Evolutionary conservation across 2,888 invertebrate species (phyloP), one percentile per base, ranked within the genome.

Genomic region (Amiota minor): DNA sequence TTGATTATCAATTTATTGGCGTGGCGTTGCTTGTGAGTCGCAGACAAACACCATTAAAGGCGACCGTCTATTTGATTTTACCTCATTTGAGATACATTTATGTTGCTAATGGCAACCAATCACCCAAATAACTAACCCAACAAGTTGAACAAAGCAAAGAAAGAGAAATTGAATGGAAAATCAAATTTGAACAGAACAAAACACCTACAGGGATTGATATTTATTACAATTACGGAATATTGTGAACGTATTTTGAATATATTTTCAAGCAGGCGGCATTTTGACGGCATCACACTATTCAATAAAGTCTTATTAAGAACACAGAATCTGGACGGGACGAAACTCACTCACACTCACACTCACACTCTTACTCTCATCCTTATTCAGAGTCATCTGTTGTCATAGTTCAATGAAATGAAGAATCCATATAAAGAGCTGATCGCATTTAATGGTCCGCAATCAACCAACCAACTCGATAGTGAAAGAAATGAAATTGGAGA

Each of bases 211-310:
- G 83, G 77, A 77, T 80, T 72, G 77, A 69, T 79, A 80, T 84
- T 81, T 82, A 80, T 84, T 78, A 81, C 82, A 81, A 79, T 81
- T 84, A 82, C 77, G 71, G 10, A 20, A 35, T 35, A 62, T 62
- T 12, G 14, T 23, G 61, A 11, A 23, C 2, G 4, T 1, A 16
- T 56, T 20, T 59, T 4, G 4, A 35, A 35, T 8, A 35, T 20
- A 75, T 74, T 70, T 70, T 46, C 18, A 20, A 20, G 14, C 18
- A 2, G 59, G 47, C 47, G 59, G 50, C 16, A n/a, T 45, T 45
- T n/a, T 6, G 59, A 20, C 47, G 59, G 50, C 16, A n/a, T 45
- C 16, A 61, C 10, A 46, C 2, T 10, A 35, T 49, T 35, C 61
- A 61, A 71, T 71, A 71, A 71, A 71, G 62, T 45, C 62, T 62